A percentile compares a stretch with the other conserved stretches of the same genome.
Evolutionary conservation across 2,797 vertebrate genomes (phyloP).

Genomic region (Cirrhinus molitorella): DNA sequence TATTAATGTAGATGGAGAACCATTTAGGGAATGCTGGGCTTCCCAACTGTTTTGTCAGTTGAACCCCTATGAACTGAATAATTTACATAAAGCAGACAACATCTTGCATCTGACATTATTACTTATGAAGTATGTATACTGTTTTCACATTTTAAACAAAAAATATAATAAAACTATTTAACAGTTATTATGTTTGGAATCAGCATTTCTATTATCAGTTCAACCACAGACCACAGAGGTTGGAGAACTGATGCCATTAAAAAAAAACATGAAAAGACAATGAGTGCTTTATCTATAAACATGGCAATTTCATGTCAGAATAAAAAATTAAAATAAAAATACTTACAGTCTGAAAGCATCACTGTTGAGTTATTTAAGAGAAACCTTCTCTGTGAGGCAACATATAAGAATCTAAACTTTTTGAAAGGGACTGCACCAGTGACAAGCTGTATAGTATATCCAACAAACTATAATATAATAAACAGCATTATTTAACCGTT

Average conservation of each 20-base stretch:
- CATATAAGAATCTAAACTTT: background rate
- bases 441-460: background rate
- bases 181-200: background rate
- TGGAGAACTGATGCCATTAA: background rate
- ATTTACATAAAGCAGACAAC: background rate
- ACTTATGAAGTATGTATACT: background rate
- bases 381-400: background rate
- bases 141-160: background rate
- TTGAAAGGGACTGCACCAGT: background rate
- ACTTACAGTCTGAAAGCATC: background rate
- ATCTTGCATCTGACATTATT: conserved; percentile 4
- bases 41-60: conserved; percentile 25
- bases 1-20: conserved; percentile 13
- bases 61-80: background rate
- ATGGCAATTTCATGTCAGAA: no score
- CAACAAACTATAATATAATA: background rate
- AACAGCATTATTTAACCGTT: background rate
- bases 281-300: background rate
- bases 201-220: background rate
- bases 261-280: background rate
- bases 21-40: conserved; percentile 8
- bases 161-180: background rate
- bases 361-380: background rate
- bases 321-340: no score
- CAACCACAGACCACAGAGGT: background rate